phyloP scores from a whole-genome alignment of 2,113 vertebrate genomes.

The Elgaria multicarinata region DNA sequence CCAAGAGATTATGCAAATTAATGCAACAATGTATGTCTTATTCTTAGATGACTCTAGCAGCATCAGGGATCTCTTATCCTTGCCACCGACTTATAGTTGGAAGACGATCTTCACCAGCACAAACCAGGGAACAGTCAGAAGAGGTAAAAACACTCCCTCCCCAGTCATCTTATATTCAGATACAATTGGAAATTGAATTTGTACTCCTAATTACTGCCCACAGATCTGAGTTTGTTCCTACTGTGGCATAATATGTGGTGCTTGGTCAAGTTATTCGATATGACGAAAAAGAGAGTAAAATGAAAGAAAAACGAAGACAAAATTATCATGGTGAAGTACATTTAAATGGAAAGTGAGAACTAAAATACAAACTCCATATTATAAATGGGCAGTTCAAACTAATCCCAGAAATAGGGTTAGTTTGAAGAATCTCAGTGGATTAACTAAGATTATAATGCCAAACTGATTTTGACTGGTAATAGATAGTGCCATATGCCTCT shows the following conservation, averaged over 20 bases:
- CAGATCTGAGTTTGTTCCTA: neutral
- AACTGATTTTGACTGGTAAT: neutral
- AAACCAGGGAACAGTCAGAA: conserved; percentile 90
- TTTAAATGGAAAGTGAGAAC: neutral
- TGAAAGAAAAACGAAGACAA: neutral
- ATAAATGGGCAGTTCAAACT: neutral
- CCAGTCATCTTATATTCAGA: neutral
- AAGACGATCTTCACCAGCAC: conserved; percentile 89
- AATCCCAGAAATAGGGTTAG: neutral
- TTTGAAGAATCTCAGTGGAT: neutral
- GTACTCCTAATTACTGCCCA: neutral
- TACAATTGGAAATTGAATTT: neutral
- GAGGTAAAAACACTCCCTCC: conserved; percentile 79
- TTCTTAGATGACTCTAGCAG: conserved; percentile 91
- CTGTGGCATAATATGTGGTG: neutral
- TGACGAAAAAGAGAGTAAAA: neutral
- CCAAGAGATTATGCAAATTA: neutral
- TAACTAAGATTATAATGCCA: neutral
- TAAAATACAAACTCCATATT: neutral
- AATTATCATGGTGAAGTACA: neutral
- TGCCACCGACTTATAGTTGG: conserved; percentile 97
- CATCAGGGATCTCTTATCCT: conserved; percentile 91
- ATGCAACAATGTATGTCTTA: conserved; percentile 43
- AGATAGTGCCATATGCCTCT: neutral
- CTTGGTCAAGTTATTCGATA: accelerated